phyloP scores from a whole-genome alignment of 2,888 invertebrate species.

The Linyphia triangularis region DNA sequence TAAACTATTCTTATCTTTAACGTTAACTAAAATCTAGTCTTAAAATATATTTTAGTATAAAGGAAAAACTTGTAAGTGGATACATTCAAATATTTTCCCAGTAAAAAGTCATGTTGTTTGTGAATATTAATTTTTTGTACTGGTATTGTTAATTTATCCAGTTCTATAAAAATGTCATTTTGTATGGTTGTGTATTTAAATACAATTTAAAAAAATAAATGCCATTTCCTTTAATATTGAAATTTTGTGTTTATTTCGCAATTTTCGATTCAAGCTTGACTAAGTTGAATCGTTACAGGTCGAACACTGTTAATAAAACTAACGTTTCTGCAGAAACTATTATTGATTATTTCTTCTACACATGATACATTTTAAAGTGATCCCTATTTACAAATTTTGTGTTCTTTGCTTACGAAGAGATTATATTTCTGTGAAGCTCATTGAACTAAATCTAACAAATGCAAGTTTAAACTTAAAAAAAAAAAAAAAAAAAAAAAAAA shows the following conservation, averaged over 20 bases:
- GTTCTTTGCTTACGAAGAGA: no score
- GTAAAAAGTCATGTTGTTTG: background rate
- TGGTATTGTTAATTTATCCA: constrained; percentile 4
- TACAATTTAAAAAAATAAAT: background rate
- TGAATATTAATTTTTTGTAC: constrained; percentile 1
- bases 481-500: no score
- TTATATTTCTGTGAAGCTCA: no score
- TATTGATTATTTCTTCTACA: no score
- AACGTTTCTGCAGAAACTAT: no score
- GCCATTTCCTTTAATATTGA: background rate
- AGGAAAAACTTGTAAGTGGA: background rate
- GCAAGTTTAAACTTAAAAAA: no score
- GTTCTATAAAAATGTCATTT: constrained; percentile 32
- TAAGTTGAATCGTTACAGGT: no score
- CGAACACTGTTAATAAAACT: no score
- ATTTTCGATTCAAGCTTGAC: background rate
- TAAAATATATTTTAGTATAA: background rate
- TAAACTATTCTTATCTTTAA: no score
- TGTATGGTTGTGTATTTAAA: constrained; percentile 23
- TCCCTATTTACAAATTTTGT: no score
- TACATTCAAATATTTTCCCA: background rate
- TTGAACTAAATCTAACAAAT: no score
- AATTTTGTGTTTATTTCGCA: background rate
- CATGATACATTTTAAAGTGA: no score
- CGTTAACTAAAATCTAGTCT: background rate